Conservation (phyloP, 2,797 vertebrate genomes). For the Rhincodon typus region DNA sequence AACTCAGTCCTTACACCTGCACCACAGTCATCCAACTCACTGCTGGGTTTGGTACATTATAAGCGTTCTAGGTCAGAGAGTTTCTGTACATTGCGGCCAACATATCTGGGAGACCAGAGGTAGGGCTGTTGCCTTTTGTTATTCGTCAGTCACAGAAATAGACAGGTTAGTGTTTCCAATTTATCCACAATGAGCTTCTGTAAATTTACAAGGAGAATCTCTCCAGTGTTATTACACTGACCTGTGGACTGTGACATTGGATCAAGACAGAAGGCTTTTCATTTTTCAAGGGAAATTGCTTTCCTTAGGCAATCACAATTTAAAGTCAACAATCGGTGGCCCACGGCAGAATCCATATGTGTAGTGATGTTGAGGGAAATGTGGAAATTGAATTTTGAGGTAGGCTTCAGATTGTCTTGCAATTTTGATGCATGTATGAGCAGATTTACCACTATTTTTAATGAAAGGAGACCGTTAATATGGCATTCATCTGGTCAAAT, state of each 20-base stretch:
- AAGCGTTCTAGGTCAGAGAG: neutral
- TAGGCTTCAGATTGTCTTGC: neutral
- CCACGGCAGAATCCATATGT: neutral
- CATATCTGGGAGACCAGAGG: neutral
- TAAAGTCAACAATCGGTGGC: neutral
- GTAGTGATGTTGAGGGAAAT: neutral
- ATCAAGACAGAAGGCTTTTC: constrained; percentile 27
- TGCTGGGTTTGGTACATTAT: neutral
- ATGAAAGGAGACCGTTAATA: neutral
- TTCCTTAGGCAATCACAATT: neutral
- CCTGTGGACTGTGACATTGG: constrained; percentile 31
- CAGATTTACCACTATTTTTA: neutral
- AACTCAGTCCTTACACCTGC: neutral
- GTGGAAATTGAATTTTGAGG: constrained; percentile 7
- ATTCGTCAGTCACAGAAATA: constrained; percentile 5
- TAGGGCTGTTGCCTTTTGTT: neutral
- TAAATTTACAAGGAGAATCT: constrained; percentile 33
- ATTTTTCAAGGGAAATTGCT: constrained; percentile 31
- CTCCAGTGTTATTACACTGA: constrained; percentile 6
- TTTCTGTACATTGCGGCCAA: neutral
- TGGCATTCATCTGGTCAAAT: neutral
- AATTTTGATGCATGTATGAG: neutral
- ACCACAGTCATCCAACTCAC: neutral
- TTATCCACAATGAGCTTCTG: neutral
- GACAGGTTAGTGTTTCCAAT: constrained; percentile 26